These are phyloP conservation scores for Scaptomyza pallida DNA, from an alignment of 1,140 invertebrate species.

Conservation along the genomic window DNA sequence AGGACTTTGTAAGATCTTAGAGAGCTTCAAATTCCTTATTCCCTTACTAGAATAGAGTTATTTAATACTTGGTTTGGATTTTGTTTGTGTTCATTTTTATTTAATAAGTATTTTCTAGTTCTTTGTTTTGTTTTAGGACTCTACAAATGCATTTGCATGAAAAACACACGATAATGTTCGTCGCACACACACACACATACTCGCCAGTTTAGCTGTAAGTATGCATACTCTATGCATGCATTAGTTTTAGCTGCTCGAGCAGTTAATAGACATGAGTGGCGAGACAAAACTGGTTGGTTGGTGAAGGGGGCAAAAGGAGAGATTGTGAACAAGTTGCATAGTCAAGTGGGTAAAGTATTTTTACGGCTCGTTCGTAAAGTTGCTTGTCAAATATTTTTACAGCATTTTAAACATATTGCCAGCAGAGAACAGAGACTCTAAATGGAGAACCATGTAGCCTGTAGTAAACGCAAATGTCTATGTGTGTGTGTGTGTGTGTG, in stretches of 20 bases:
- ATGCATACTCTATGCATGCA: conserved; percentile 56
- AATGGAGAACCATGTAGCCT: background rate
- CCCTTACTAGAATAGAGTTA: too few species aligned
- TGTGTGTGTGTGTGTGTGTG: background rate
- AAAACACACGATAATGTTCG: conserved; percentile 26
- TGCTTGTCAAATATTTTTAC: conserved; percentile 78
- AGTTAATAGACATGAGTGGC: conserved; percentile 49
- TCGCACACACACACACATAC: background rate
- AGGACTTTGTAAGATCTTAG: background rate
- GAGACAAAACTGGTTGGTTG: background rate
- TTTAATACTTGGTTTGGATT: background rate
- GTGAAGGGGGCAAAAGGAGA: background rate
- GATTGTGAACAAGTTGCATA: conserved; percentile 13
- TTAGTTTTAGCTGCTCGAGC: conserved; percentile 57
- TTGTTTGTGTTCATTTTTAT: conserved; percentile 41
- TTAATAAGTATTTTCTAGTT: conserved; percentile 49
- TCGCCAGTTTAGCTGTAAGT: conserved; percentile 32
- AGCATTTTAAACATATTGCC: conserved; percentile 64
- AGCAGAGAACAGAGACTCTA: background rate
- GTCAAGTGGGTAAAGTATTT: conserved; percentile 64
- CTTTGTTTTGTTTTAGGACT: conserved; percentile 39
- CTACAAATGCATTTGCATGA: conserved; percentile 47
- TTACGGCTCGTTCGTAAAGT: conserved; percentile 73
- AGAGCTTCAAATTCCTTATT: too few species aligned
- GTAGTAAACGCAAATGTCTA: background rate